These are phyloP conservation scores for Oligia strigilis DNA, from an alignment of 2,888 invertebrate genomes.

Conservation along the genomic window DNA sequence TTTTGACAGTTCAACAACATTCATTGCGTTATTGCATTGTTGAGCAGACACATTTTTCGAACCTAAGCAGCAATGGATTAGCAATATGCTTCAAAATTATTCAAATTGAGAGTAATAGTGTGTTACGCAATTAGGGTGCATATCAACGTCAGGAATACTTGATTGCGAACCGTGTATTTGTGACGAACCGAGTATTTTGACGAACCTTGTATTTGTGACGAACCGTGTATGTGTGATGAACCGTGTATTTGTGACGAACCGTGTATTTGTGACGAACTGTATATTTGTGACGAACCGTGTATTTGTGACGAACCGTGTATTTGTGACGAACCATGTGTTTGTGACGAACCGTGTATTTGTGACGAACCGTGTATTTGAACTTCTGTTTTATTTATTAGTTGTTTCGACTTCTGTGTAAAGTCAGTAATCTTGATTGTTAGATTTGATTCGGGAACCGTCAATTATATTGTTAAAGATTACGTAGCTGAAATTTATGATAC, in stretches of 20 bases:
- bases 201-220: not conserved
- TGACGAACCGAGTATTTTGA: not conserved
- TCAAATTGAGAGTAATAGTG: no score
- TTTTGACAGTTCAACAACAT: no score
- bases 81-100: no score
- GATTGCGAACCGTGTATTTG: no score
- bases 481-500: conserved; percentile 33
- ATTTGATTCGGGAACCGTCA: conserved; percentile 58
- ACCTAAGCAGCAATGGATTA: no score
- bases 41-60: no score
- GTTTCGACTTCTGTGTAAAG: conserved; percentile 52
- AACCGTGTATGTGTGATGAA: not conserved
- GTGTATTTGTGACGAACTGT: not conserved
- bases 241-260: not conserved
- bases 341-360: not conserved
- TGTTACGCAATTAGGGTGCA: no score
- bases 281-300: no score
- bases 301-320: not conserved
- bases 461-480: conserved; percentile 62
- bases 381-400: conserved; percentile 6
- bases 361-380: not conserved
- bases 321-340: not conserved
- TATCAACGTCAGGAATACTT: no score
- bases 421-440: conserved; percentile 57
- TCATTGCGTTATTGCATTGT: no score